phyloP scores from a whole-genome alignment of 2,797 vertebrate genomes.

The Holocentrus rufus region DNA sequence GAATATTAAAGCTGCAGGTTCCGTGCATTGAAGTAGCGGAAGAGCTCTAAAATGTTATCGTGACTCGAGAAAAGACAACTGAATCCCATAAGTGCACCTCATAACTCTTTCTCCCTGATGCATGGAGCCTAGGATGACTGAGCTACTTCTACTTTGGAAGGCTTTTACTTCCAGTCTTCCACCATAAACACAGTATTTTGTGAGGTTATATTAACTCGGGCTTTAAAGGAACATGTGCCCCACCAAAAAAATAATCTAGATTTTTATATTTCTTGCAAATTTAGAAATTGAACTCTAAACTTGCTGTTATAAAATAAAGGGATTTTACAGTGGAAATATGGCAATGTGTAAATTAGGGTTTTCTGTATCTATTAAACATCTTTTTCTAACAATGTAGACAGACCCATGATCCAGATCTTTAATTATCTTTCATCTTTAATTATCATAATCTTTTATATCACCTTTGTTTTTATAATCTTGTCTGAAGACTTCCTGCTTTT shows the following conservation, averaged over 20 bases:
- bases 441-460: too few relatives aligned
- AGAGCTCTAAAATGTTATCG: background rate
- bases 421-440: too few relatives aligned
- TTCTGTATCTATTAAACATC: background rate
- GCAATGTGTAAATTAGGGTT: background rate
- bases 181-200: background rate
- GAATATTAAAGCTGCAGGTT: background rate
- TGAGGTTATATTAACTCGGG: background rate
- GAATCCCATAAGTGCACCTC: too few relatives aligned
- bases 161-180: background rate
- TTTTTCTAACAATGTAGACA: background rate
- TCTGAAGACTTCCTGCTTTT: slow-evolving; percentile 10
- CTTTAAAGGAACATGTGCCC: background rate
- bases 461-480: slow-evolving; percentile 10
- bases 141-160: background rate
- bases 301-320: background rate
- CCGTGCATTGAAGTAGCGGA: background rate
- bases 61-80: background rate
- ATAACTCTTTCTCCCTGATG: too few relatives aligned
- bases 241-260: background rate
- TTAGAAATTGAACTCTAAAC: background rate
- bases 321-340: background rate
- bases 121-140: too few relatives aligned
- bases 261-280: background rate
- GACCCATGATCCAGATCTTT: background rate